Evolutionary conservation across 1,140 invertebrate species (phyloP).

Genomic region (Bathynomus jamesi): DNA sequence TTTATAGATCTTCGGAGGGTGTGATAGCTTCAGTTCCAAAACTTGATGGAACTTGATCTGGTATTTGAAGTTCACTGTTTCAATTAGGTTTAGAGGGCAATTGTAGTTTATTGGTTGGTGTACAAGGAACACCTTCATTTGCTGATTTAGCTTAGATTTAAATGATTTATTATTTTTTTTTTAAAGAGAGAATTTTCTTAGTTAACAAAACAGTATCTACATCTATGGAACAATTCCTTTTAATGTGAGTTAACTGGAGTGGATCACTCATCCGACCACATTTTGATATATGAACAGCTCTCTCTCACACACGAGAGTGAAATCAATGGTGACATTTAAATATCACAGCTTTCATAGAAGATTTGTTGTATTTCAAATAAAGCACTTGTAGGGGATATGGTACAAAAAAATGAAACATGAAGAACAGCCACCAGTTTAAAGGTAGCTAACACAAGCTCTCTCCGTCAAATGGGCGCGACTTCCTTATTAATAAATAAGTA

Average conservation of each 20-base stretch:
- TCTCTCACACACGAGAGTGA: neutral
- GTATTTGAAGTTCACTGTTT: too few relatives aligned
- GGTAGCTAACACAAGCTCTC: neutral
- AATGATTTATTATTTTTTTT: neutral
- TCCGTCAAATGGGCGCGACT: neutral
- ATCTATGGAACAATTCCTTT: neutral
- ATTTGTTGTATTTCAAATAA: slow-evolving; percentile 39
- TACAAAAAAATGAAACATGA: slow-evolving; percentile 37
- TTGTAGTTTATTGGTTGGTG: too few relatives aligned
- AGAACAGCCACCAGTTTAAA: slow-evolving; percentile 9
- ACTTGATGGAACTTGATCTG: too few relatives aligned
- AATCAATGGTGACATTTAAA: slow-evolving; percentile 34
- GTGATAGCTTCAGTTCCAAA: too few relatives aligned
- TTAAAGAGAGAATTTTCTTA: neutral
- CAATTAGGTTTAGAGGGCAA: too few relatives aligned
- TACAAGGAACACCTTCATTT: too few relatives aligned
- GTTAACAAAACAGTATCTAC: neutral
- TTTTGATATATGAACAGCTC: neutral
- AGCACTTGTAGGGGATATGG: slow-evolving; percentile 39
- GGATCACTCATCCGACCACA: neutral
- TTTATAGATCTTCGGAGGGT: too few relatives aligned
- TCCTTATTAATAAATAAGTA: too few relatives aligned
- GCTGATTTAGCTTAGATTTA: neutral
- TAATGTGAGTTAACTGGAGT: neutral
- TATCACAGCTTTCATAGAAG: slow-evolving; percentile 38